Evolutionary conservation across 1,140 invertebrate genomes (phyloP).

Genomic region (Bombus polaris): DNA sequence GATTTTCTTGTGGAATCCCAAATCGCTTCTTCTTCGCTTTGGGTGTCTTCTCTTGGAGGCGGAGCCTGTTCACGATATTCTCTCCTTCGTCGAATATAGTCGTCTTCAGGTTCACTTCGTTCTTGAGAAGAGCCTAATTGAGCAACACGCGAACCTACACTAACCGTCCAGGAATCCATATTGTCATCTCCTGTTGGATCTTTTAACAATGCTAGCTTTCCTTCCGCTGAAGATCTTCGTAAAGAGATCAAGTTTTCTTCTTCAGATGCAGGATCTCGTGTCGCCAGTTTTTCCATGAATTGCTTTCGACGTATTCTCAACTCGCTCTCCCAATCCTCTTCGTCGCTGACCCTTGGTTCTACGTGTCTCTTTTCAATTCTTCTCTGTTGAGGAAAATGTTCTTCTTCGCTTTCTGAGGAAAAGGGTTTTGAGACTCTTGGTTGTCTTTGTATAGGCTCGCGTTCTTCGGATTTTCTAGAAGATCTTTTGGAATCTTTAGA

Average conservation of each 20-base stretch:
- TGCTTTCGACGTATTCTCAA: slow-evolving; percentile 73
- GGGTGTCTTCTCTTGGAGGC: slow-evolving; percentile 62
- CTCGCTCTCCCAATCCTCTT: slow-evolving; percentile 80
- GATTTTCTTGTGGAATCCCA: slow-evolving; percentile 59
- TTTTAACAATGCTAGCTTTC: slow-evolving; percentile 77
- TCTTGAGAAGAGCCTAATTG: slow-evolving; percentile 77
- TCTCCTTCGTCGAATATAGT: slow-evolving; percentile 45
- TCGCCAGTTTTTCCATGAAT: slow-evolving; percentile 63
- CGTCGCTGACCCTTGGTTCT: slow-evolving; percentile 73
- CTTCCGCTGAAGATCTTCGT: slow-evolving; percentile 79
- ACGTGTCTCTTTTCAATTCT: slow-evolving; percentile 42
- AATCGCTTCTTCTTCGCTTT: slow-evolving; percentile 71
- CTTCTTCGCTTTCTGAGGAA: slow-evolving; percentile 77
- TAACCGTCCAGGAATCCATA: slow-evolving; percentile 80
- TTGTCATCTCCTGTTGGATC: slow-evolving; percentile 73
- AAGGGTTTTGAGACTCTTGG: slow-evolving; percentile 55
- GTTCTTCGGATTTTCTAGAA: slow-evolving; percentile 45
- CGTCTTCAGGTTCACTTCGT: slow-evolving; percentile 73
- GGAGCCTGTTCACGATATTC: slow-evolving; percentile 67
- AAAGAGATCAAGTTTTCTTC: slow-evolving; percentile 66
- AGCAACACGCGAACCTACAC: slow-evolving; percentile 69
- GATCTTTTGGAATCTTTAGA: slow-evolving; percentile 29
- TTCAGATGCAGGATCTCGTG: slow-evolving; percentile 57
- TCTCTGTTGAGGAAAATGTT: slow-evolving; percentile 25
- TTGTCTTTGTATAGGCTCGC: slow-evolving; percentile 58